Evolutionary conservation across 1,140 invertebrate genomes (phyloP).

Genomic region (Aphaenogaster ashmeadi): DNA sequence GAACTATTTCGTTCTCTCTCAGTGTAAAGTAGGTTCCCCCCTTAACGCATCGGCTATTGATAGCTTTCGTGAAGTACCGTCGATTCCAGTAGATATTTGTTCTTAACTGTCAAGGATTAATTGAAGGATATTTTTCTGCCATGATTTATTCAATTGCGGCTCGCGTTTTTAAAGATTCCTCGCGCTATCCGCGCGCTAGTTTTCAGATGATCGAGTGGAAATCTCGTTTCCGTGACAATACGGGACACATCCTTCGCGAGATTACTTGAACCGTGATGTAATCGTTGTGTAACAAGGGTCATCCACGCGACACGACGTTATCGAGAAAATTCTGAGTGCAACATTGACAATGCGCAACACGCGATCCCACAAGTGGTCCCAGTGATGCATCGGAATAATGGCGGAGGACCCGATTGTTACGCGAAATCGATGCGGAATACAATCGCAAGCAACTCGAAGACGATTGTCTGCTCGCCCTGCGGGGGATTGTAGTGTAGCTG

Average conservation of each 20-base stretch:
- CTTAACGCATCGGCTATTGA: conserved; percentile 7
- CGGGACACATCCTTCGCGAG: background rate
- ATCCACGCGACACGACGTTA: conserved; percentile 31
- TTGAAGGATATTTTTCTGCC: background rate
- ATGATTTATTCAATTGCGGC: conserved; percentile 17
- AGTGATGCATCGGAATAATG: conserved; percentile 22
- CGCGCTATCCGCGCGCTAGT: background rate
- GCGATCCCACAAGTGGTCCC: conserved; percentile 28
- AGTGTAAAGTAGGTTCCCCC: too few species aligned
- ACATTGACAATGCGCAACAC: conserved; percentile 16
- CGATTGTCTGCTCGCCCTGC: conserved; percentile 25
- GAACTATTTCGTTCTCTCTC: too few species aligned
- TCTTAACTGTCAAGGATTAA: background rate
- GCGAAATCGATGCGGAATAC: conserved; percentile 20
- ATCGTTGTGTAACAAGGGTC: conserved; percentile 33
- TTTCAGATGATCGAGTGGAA: conserved; percentile 24
- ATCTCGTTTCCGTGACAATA: conserved; percentile 2
- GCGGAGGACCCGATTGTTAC: conserved; percentile 22
- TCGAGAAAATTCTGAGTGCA: conserved; percentile 43
- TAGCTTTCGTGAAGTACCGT: background rate
- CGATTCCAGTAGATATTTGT: background rate
- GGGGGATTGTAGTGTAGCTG: background rate
- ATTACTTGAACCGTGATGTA: conserved; percentile 33
- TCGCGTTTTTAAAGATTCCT: background rate
- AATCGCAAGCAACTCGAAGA: conserved; percentile 31